Percentiles rank a stretch among this genome's conserved stretches.
Conservation (phyloP, 37 sponge, comb jelly and placozoan species). For the Corticium candelabrum region DNA sequence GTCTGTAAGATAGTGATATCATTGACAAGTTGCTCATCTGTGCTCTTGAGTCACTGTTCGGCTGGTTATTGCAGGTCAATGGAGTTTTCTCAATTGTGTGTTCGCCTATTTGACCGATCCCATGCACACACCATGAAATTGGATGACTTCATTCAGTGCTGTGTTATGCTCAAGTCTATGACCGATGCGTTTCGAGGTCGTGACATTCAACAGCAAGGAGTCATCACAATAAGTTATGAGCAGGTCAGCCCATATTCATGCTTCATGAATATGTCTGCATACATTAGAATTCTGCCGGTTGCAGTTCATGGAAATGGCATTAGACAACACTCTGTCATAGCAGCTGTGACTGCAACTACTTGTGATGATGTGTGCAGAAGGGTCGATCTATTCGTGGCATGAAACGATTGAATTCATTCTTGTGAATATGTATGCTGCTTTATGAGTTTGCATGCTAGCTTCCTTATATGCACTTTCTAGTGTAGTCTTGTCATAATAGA, state of each 20-base stretch:
- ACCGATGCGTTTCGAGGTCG: constrained; percentile 63
- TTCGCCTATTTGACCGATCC: constrained; percentile 69
- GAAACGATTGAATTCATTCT: too few relatives aligned
- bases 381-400: too few relatives aligned
- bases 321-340: constrained; percentile 50
- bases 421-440: too few relatives aligned
- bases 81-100: constrained; percentile 72
- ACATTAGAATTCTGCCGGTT: constrained; percentile 1
- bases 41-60: too few relatives aligned
- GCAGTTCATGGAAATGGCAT: constrained; percentile 76
- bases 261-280: neutral
- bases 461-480: too few relatives aligned
- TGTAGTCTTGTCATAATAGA: too few relatives aligned
- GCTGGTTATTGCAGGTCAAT: constrained; percentile 33
- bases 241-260: constrained; percentile 31
- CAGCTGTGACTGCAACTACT: too few relatives aligned
- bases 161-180: constrained; percentile 72
- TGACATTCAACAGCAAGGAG: constrained; percentile 58
- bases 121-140: constrained; percentile 73
- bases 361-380: too few relatives aligned
- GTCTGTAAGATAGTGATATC: constrained; percentile 64
- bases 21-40: too few relatives aligned
- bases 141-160: constrained; percentile 95
- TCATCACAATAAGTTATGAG: constrained; percentile 64
- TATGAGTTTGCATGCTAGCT: too few relatives aligned